Conservation (phyloP, 2,888 invertebrate genomes). For the Lacanobia oleracea region DNA sequence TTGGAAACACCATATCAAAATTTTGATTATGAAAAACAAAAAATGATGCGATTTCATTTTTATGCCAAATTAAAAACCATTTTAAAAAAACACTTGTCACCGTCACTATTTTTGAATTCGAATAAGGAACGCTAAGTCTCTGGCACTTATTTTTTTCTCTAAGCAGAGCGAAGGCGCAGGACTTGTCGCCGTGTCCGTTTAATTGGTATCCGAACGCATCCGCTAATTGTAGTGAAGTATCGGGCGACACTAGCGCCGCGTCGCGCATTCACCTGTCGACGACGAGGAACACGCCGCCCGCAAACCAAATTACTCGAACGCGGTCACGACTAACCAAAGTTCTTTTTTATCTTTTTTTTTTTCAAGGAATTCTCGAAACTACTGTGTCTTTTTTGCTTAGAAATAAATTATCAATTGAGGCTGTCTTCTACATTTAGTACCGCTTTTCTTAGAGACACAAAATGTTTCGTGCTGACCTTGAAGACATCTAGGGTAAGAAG, state of each 20-base stretch:
- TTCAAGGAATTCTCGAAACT: constrained; percentile 47
- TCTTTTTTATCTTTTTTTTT: constrained; percentile 60
- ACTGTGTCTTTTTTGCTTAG: constrained; percentile 33
- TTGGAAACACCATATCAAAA: too few relatives aligned
- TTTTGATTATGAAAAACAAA: too few relatives aligned
- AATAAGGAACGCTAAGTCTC: constrained; percentile 44
- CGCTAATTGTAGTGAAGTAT: constrained; percentile 81
- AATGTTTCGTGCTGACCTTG: not conserved
- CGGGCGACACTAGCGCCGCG: constrained; percentile 72
- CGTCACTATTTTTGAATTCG: constrained; percentile 32
- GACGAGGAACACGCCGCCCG: constrained; percentile 66
- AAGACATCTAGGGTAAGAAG: not conserved
- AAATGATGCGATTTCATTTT: not conserved
- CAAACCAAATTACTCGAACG: constrained; percentile 74
- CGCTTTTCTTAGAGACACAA: not conserved
- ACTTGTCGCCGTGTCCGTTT: constrained; percentile 71
- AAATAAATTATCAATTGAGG: constrained; percentile 38
- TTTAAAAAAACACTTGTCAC: constrained; percentile 34
- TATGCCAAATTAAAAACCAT: not conserved
- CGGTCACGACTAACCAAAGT: constrained; percentile 68
- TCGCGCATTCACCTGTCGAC: constrained; percentile 80
- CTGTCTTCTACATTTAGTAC: constrained; percentile 7
- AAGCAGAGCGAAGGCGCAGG: constrained; percentile 51
- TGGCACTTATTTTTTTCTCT: constrained; percentile 45
- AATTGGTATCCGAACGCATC: constrained; percentile 81